Base-by-base conservation (phyloP, 2,888 invertebrate genomes). In the Phyllotreta cruciferae region DNA sequence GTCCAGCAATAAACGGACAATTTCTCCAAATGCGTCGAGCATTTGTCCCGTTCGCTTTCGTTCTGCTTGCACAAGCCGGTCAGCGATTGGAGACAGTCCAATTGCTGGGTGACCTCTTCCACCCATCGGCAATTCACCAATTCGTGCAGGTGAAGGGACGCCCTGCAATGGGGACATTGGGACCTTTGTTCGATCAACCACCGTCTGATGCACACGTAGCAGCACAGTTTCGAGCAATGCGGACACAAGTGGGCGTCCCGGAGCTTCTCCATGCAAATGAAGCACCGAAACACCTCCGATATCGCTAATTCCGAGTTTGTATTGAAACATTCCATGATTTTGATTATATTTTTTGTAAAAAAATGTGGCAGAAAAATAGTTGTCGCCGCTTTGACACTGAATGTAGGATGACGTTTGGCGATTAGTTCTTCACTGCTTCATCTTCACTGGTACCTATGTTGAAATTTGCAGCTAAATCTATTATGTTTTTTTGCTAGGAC, bases 241-340 rank as follows among this genome's bases (percentile, higher is more conserved):
- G 96, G 96, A 81, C 96, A 96, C 49, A 96, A 85, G 81, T 95
- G 93, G 49, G 96, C 96, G 82, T 96, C 95, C 76, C 92, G 88
- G 77, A 96, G 84, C 82, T 94, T 94, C 85, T 96, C 96, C 95
- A 96, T 96, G 82, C 96, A 96, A 79, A 96, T 96, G 82, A 96
- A 96, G 83, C 96, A 96, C 79, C 94, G 88, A 81, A 96, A 96
- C 55, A 96, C 94, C 83, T 96, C 95, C 60, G 94, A 91, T 78
- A 94, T 82, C 62, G 91, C 91, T 91, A 64, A 78, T 72, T 79
- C 78, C 9, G 78, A 75, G 55, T 69, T 67, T 63, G 75, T 74
- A 67, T 73, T 74, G 73, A 74, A 78, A 72, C 77, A 78, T 60
- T 78, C 75, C 76, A 77, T 77, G 67, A 70, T 70, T 70, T 70